A percentile compares a stretch with the other conserved stretches of the same genome.
Evolutionary conservation across 2,888 invertebrate species (phyloP).

Genomic region (Pseudococcus jackbeardsleyi): DNA sequence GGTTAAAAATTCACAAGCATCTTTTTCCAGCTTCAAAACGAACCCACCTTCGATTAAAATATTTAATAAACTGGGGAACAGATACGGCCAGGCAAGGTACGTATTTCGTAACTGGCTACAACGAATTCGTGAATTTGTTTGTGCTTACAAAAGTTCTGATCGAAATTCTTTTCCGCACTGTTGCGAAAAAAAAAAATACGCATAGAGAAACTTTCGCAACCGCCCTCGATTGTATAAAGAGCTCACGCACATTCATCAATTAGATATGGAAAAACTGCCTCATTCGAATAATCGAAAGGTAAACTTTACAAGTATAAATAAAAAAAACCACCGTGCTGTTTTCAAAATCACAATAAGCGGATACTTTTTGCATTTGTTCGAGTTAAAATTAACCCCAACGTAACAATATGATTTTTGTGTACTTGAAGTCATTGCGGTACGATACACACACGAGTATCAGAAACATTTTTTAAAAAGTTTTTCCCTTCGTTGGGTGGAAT

Average conservation of each 20-base stretch:
- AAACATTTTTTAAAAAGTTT: conserved; percentile 9
- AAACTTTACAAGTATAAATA: conserved; percentile 1
- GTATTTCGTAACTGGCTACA: neutral
- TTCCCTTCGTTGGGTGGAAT: neutral
- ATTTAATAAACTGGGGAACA: neutral
- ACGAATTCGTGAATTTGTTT: neutral
- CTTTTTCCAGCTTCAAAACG: neutral
- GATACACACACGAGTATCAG: neutral
- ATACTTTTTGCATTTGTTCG: neutral
- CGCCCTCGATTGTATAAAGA: neutral
- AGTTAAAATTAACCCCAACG: neutral
- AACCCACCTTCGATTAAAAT: neutral
- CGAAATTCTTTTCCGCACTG: neutral
- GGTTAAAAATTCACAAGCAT: neutral
- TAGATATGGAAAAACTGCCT: conserved; percentile 21
- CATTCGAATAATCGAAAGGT: neutral
- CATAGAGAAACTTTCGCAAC: neutral
- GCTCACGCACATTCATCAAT: neutral
- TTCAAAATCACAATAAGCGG: neutral
- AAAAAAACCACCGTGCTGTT: neutral
- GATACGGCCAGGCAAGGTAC: neutral
- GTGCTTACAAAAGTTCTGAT: neutral
- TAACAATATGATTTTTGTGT: conserved; percentile 2
- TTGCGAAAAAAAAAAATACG: neutral
- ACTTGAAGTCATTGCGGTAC: neutral